phyloP scores from a whole-genome alignment of 2,113 vertebrate genomes.

The Elephantulus edwardii region DNA sequence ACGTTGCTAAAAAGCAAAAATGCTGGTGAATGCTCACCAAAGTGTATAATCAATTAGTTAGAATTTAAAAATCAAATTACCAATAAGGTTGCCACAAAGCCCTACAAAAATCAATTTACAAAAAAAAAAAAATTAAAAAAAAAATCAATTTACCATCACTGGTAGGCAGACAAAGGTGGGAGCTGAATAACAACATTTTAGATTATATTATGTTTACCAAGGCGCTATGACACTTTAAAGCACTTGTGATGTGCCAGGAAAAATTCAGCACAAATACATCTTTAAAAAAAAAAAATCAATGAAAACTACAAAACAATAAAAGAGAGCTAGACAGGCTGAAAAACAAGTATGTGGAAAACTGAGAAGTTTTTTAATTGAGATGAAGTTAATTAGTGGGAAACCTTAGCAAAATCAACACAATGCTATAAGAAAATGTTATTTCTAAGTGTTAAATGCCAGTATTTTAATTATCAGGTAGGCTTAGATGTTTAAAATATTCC shows the following conservation, averaged over 20 bases:
- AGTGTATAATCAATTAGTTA: conserved; percentile 19
- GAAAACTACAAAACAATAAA: background rate
- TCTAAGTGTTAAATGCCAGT: conserved; percentile 15
- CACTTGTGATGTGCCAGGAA: background rate
- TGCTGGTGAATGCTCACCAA: background rate
- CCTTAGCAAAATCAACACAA: background rate
- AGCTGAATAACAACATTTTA: background rate
- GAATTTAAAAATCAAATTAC: conserved; percentile 26
- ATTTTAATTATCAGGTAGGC: background rate
- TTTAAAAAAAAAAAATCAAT: conserved; percentile 42
- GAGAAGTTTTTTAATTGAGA: conserved; percentile 8
- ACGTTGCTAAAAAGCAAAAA: background rate
- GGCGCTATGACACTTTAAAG: background rate
- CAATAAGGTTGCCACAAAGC: background rate
- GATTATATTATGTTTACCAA: background rate
- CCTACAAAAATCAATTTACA: background rate
- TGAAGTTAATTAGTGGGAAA: background rate
- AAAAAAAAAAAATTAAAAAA: no score
- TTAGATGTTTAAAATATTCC: background rate
- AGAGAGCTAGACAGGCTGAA: background rate
- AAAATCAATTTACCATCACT: conserved; percentile 8
- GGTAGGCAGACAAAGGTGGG: conserved; percentile 7
- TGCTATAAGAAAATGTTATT: background rate
- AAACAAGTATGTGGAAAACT: background rate
- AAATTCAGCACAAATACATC: background rate